Evolutionary conservation across 2,888 invertebrate species (phyloP), one percentile per base, ranked within the genome.

Genomic region (Dioctria linearis): DNA sequence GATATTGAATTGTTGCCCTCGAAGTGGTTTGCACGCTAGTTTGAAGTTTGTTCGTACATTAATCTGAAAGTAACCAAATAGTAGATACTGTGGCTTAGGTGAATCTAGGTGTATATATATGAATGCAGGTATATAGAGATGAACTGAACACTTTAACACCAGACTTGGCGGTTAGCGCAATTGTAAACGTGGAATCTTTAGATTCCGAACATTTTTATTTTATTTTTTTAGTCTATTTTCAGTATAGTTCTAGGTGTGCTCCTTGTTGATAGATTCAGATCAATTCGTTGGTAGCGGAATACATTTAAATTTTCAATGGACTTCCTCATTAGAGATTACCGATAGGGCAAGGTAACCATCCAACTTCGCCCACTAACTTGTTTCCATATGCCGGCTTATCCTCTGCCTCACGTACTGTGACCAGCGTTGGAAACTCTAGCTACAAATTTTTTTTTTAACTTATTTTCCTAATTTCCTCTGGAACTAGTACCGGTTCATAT

Each of bases 221-320:
- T 25, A 25, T 43, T 69, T 51, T 73, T 73, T 51, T 49, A 46
- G 63, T 49, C 49, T 63, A 13, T 61, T 46, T 46, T 63, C 40
- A 8, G 63, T 63, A 76, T 25, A 46, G 57, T 76, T 51, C 63
- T 76, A 76, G 76, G 76, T 76, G 76, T 76, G 76, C 76, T 76
- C 49, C 66, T 63, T 76, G 76, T 76, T 78, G 78, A 40, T 61
- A 82, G 82, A 82, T 82, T 82, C 71, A 71, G 80, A 82, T 82
- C 82, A 76, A 82, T 78, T 82, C 80, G 80, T 80, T 82, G 80
- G 82, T 80, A 81, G 81, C 81, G 79, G 82, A 82, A 82, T 82
- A 82, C 82, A 82, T 82, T 82, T 82, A 82, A 82, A 82, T 82
- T 82, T 82, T 78, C 82, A 82, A 82, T 82, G 82, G 82, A 82